Base-by-base conservation (phyloP, 2,113 vertebrate genomes). In the Jacana jacana region DNA sequence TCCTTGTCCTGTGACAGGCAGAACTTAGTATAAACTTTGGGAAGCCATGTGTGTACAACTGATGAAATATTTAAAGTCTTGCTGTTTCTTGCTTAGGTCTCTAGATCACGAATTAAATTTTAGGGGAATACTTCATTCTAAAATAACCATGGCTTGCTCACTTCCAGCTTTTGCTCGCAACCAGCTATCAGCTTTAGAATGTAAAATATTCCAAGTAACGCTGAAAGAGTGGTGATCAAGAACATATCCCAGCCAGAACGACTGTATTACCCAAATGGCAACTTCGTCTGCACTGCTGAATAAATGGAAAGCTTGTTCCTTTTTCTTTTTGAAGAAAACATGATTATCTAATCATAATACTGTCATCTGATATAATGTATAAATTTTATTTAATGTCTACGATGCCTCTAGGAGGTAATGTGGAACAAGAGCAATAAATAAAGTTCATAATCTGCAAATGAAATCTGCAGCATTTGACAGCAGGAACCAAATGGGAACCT, bases 401-500 rank as follows among this genome's bases (percentile, higher is more conserved):
- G 37, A 82, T 68, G 46, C 7, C 86, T 52, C 14, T 31, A 83
- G 46, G 80, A 89, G 72, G 42, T 44, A 70, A 71, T 2, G 52
- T 55, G 35, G 82, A 93, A 88, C 9, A 27, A 66, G 52, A 91
- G 46, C 60, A 81, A 44, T 95, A 95, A 96, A 93, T 86, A 96
- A 88, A 91, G 55, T 88, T 75, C 52, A 71, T 28, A 92, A 75
- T 66, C 46, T 78, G 71, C 73, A 89, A 86, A 94, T 57, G 70
- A 80, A 57, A 77, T 40, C 71, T 61, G 58, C 40, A 37, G 79
- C 64, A 22, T 91, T 58, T 73, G 46, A 72, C 71, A 52, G 58
- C 1, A 68, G 28, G 48, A 86, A 57, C 68, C 71, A 61, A 42
- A 42, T 14, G 13, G 42, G 42, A 42, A 14, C 42, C 71, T 20